Evolutionary conservation across 2,113 vertebrate species (phyloP), one percentile per base, ranked within the genome.

Genomic region (Passer montanus): DNA sequence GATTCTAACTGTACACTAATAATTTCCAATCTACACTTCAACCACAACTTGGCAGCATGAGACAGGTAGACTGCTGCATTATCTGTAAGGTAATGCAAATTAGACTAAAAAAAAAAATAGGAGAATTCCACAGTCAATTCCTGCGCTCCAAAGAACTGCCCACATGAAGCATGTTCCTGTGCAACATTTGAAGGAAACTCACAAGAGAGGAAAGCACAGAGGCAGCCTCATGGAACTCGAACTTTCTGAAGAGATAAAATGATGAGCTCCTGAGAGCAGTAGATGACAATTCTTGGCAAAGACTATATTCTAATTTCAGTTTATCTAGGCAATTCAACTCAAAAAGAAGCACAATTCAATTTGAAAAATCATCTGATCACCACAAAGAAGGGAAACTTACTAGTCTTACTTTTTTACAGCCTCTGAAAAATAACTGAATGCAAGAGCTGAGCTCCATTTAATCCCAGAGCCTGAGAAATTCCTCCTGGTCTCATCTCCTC

Each of bases 241-340:
- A 52, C 23, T 89, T 90, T 75, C 86, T 56, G 20, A 89, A 81
- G 56, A 81, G 44, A 76, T 1, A 49, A 74, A 72, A 74, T 17
- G 2, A 62, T 0, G 0, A 78, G 73, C 31, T 87, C n/a, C 56
- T 43, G n/a, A 89, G 64, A 87, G 60, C 5, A 0, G 2, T 18
- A 70, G 43, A 79, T 56, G 47, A 64, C 9, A 49, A 58, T 64
- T 77, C 56, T 81, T 52, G 77, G 69, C 69, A 64, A 86, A 70
- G 35, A 46, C 22, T 41, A 26, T 43, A 74, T 66, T 69, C 55
- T 52, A 37, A 37, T 69, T 64, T 69, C 63, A 47, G 10, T 75
- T 78, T 87, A 70, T 89, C 66, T 56, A 75, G 18, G 17, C 68
- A 86, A 94, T 33, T 56, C 46, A 59, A 35, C 44, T 87, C 76